Base-by-base conservation (phyloP, 2,888 invertebrate species). In the Horisme vitalbata region DNA sequence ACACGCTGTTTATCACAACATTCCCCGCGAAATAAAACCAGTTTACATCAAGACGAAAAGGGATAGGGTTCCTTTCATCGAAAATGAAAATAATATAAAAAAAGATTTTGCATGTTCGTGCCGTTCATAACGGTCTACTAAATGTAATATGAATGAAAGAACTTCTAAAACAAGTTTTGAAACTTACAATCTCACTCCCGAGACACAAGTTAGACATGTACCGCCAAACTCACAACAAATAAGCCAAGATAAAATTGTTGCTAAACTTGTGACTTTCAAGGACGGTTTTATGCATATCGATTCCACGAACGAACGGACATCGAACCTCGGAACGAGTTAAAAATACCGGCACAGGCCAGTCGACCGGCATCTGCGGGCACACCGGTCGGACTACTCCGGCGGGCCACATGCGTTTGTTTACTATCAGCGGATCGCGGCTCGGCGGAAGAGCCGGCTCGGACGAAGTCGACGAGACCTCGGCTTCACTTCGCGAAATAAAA, bases 391-490 rank as follows among this genome's bases (percentile, higher is more conserved):
- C 87, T 82, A 79, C 79, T 84, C 72, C 55, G 68, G 61, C 63
- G 68, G 59, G 74, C 71, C 88, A 86, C 88, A 87, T 88, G 87
- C 83, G 85, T 88, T 87, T 89, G 88, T 89, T 89, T 89, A 89
- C 88, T 82, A 87, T 84, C 81, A 75, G 70, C 55, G 62, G 75
- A 77, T 76, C 43, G 43, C 48, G 30, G 31, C 79, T 77, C 74
- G 67, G 59, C 63, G 60, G 59, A 61, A 57, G 57, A 47, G 60
- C 53, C 59, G 55, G 43, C 56, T 60, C 50, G 60, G 52, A 59
- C 56, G 65, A 52, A 51, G 59, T 50, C 51, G 50, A 41, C 15
- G 13, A 37, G 23, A 11, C n/a, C 45, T 12, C 41, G 27, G 10
- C 21, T 15, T 4, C 41, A 30, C 27, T 10, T 36, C 15, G 30